Evolutionary conservation across 2,113 vertebrate species (phyloP).

Genomic region (Misgurnus mizolepis): DNA sequence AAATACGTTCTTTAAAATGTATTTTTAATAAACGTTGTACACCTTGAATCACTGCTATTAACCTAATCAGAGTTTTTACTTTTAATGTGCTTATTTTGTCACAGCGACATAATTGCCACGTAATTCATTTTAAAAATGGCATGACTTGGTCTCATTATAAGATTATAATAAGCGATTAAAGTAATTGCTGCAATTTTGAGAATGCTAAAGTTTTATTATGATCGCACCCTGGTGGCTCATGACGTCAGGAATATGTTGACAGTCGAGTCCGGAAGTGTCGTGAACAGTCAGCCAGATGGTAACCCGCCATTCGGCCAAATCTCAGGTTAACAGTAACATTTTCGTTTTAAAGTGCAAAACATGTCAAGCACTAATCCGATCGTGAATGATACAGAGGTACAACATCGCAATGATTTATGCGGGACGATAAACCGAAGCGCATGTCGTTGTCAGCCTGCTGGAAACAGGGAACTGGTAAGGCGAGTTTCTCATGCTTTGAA

Average conservation of each 20-base stretch:
- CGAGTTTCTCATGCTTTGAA: not conserved
- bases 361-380: slow-evolving; percentile 60
- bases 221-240: not conserved
- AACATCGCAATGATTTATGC: slow-evolving; percentile 45
- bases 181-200: not conserved
- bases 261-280: slow-evolving; percentile 46
- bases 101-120: not conserved
- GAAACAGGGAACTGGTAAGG: slow-evolving; percentile 45
- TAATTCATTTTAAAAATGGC: too few species aligned
- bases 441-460: not conserved
- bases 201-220: not conserved
- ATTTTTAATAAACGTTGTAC: not conserved
- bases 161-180: not conserved
- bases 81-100: not conserved
- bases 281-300: not conserved
- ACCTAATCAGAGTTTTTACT: not conserved
- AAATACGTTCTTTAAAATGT: too few species aligned
- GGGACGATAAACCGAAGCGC: slow-evolving; percentile 42
- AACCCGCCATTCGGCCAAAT: not conserved
- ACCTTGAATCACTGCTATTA: too few species aligned
- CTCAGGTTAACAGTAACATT: not conserved
- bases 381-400: slow-evolving; percentile 19
- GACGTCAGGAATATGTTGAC: slow-evolving; percentile 49
- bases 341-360: not conserved
- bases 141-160: not conserved